A percentile compares a stretch with the other conserved stretches of the same genome.
Evolutionary conservation across 2,797 vertebrate species (phyloP).

Genomic region (Lutjanus argentimaculatus): DNA sequence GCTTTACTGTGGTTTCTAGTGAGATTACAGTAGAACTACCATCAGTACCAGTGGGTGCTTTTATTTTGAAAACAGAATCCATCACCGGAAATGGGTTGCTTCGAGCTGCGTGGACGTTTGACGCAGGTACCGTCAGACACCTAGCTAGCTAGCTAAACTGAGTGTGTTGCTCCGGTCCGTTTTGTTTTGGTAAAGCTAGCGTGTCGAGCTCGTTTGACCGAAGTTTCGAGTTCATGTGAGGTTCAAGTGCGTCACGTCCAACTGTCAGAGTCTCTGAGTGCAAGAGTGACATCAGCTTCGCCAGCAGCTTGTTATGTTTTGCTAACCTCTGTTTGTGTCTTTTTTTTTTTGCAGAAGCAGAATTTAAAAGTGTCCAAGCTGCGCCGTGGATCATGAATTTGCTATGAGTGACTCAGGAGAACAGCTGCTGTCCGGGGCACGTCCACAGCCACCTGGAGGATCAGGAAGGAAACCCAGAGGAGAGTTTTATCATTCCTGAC

Average conservation of each 20-base stretch:
- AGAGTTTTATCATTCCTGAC: slow-evolving; percentile 28
- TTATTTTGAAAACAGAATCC: slow-evolving; percentile 62
- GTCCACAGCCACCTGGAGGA: slow-evolving; percentile 54
- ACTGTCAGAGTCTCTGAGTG: neutral
- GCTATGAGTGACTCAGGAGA: slow-evolving; percentile 69
- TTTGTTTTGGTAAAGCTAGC: slow-evolving; percentile 65
- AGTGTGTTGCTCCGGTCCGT: neutral
- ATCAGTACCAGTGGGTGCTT: neutral
- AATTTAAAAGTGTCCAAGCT: slow-evolving; percentile 61
- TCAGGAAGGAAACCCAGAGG: slow-evolving; percentile 24
- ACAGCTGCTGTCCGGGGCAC: slow-evolving; percentile 50
- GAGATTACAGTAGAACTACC: neutral
- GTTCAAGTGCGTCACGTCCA: slow-evolving; percentile 13
- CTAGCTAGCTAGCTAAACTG: slow-evolving; percentile 63
- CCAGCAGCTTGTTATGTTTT: neutral
- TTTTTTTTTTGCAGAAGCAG: slow-evolving; percentile 61
- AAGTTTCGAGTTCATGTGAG: slow-evolving; percentile 52
- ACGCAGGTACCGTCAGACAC: slow-evolving; percentile 34
- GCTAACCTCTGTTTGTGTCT: slow-evolving; percentile 47
- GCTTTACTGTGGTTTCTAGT: neutral
- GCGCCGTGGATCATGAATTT: slow-evolving; percentile 61
- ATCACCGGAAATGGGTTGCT: slow-evolving; percentile 39
- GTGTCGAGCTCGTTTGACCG: slow-evolving; percentile 19
- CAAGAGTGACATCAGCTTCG: neutral
- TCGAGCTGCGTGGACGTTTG: neutral